phyloP scores from a whole-genome alignment of 1,140 invertebrate species.

The Drosophila mojavensis region DNA sequence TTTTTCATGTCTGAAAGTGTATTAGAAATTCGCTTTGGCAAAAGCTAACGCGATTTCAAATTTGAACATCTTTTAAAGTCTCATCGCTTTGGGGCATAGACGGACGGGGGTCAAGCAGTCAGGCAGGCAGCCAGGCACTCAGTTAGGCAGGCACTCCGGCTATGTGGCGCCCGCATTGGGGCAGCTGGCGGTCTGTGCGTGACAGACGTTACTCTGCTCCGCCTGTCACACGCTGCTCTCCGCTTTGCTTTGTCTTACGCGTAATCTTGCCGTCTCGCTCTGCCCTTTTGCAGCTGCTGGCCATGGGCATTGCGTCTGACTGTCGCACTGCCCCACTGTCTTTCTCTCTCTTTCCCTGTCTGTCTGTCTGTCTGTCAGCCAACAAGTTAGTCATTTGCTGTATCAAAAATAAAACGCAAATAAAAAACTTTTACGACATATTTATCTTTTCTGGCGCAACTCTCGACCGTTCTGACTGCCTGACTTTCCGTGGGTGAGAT shows the following conservation, averaged over 20 bases:
- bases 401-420: constrained; percentile 81
- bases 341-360: constrained; percentile 35
- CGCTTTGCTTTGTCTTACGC: constrained; percentile 28
- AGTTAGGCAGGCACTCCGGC: too few species aligned
- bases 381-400: constrained; percentile 80
- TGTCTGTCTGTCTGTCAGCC: constrained; percentile 52
- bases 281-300: constrained; percentile 18
- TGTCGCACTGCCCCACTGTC: background rate
- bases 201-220: constrained; percentile 57
- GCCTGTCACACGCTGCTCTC: constrained; percentile 41
- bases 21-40: background rate
- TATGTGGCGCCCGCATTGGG: constrained; percentile 39
- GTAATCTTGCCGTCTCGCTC: background rate
- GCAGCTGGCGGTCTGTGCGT: constrained; percentile 59
- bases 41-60: background rate
- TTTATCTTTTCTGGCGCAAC: constrained; percentile 68
- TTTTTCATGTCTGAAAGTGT: background rate
- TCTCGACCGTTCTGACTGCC: constrained; percentile 26
- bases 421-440: constrained; percentile 81
- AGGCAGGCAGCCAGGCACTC: background rate
- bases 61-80: constrained; percentile 34
- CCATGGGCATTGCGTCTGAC: constrained; percentile 24
- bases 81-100: constrained; percentile 3
- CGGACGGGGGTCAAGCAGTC: background rate
- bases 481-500: constrained; percentile 12